phyloP scores from a whole-genome alignment of 2,113 vertebrate species.

The Phaethornis superciliosus region DNA sequence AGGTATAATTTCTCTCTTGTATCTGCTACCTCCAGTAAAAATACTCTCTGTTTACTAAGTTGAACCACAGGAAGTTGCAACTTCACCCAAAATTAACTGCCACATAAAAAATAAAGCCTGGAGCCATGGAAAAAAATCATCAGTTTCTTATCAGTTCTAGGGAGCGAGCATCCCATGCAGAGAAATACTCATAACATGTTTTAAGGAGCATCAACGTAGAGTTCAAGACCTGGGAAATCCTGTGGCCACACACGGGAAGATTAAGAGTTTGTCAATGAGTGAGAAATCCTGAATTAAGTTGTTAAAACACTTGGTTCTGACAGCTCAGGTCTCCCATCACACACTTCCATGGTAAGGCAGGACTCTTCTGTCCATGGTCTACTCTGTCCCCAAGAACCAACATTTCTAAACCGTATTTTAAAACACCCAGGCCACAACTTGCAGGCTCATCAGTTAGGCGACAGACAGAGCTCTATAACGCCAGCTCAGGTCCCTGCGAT shows the following conservation, averaged over 20 bases:
- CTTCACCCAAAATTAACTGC: background rate
- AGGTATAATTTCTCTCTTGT: background rate
- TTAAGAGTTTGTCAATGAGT: fast-evolving
- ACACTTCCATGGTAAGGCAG: fast-evolving
- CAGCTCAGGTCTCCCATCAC: background rate
- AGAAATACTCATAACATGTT: background rate
- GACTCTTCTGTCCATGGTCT: fast-evolving
- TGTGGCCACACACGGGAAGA: background rate
- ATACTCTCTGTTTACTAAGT: background rate
- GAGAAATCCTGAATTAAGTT: background rate
- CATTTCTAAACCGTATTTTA: background rate
- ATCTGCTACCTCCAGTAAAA: background rate
- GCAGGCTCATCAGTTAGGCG: fast-evolving
- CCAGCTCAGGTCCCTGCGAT: background rate
- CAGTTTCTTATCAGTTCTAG: background rate
- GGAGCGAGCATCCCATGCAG: background rate
- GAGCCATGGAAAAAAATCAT: background rate
- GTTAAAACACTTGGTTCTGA: background rate
- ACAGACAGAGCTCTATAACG: fast-evolving
- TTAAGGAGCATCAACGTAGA: background rate
- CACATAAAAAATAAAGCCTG: background rate
- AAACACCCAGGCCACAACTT: background rate
- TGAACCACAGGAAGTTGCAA: background rate
- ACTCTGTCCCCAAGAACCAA: background rate
- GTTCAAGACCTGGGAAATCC: background rate